A percentile compares a stretch with the other conserved stretches of the same genome.
These are phyloP conservation scores for Hydrocynus forskahlii DNA, from an alignment of 2,797 vertebrate species.

Conservation along the genomic window DNA sequence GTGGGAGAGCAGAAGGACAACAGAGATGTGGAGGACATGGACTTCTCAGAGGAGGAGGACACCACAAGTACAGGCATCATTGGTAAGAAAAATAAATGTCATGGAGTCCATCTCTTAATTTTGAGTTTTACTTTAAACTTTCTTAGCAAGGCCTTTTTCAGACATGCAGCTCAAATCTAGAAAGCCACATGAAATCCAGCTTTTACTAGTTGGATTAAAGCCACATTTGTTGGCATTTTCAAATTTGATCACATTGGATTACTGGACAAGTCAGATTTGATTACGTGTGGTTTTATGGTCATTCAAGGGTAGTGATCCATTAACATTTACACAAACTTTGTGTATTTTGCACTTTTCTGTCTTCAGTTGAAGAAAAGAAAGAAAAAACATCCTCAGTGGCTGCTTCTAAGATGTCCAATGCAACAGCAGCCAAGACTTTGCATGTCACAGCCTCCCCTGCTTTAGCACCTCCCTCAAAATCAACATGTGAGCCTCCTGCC, in stretches of 20 bases:
- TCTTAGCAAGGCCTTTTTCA: background rate
- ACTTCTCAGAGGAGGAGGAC: slow-evolving; percentile 89
- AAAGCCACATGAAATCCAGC: too few species aligned
- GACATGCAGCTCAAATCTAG: background rate
- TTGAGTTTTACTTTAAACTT: background rate
- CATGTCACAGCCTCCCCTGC: slow-evolving; percentile 41
- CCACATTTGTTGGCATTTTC: too few species aligned
- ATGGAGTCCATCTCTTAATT: background rate
- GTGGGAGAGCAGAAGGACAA: slow-evolving; percentile 80
- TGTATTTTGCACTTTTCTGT: slow-evolving; percentile 27
- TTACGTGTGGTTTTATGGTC: too few species aligned
- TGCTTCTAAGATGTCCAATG: slow-evolving; percentile 66
- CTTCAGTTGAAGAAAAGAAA: slow-evolving; percentile 84
- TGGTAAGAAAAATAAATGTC: slow-evolving; percentile 63
- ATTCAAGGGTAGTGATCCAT: too few species aligned
- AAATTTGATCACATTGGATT: too few species aligned
- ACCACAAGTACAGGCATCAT: slow-evolving; percentile 64
- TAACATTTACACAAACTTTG: too few species aligned
- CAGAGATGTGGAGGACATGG: slow-evolving; percentile 91
- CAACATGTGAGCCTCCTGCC: slow-evolving; percentile 57
- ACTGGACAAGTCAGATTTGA: too few species aligned
- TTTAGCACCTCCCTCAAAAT: slow-evolving; percentile 60
- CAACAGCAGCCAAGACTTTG: slow-evolving; percentile 42
- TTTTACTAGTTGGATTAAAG: too few species aligned
- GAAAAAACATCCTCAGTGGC: slow-evolving; percentile 71